A percentile compares a stretch with the other conserved stretches of the same genome.
phyloP scores from a whole-genome alignment of 2,888 invertebrate species.

The Drosophila histrio region DNA sequence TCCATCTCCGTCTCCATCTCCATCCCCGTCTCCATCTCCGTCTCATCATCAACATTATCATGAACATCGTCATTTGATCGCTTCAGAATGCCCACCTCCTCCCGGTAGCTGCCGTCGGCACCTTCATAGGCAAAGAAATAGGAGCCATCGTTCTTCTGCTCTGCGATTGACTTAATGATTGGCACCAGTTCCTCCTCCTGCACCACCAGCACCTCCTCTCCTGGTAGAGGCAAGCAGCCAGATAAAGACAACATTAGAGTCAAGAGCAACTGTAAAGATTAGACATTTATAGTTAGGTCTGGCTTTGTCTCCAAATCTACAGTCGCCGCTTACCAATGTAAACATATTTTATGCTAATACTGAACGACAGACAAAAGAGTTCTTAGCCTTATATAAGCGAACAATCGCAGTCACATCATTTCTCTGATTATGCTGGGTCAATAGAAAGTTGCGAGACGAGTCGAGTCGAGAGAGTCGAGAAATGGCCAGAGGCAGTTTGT shows the following conservation, averaged over 20 bases:
- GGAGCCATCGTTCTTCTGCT: conserved; percentile 78
- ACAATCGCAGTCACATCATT: conserved; percentile 8
- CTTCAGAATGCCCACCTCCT: conserved; percentile 76
- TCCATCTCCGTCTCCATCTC: conserved; percentile 69
- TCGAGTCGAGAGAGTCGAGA: conserved; percentile 2
- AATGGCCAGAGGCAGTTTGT: conserved; percentile 35
- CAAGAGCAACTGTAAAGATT: conserved; percentile 33
- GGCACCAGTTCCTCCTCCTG: conserved; percentile 45
- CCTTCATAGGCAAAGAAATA: conserved; percentile 77
- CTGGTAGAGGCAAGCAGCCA: conserved; percentile 2
- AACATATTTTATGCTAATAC: conserved; percentile 77
- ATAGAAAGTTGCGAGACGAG: conserved; percentile 70
- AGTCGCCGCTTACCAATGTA: conserved; percentile 57
- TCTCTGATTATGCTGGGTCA: conserved; percentile 47
- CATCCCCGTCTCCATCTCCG: conserved; percentile 56
- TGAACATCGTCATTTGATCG: conserved; percentile 23
- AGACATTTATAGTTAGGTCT: not conserved
- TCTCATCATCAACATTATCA: conserved; percentile 57
- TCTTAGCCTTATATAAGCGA: conserved; percentile 65
- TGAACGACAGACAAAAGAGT: conserved; percentile 45
- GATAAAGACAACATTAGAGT: conserved; percentile 2
- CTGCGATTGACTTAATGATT: conserved; percentile 70
- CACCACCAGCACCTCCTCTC: not conserved
- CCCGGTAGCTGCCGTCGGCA: conserved; percentile 76
- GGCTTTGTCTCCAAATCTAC: not conserved